Evolutionary conservation across 2,888 invertebrate genomes (phyloP), one percentile per base, ranked within the genome.

Genomic region (Dynastes grantii): DNA sequence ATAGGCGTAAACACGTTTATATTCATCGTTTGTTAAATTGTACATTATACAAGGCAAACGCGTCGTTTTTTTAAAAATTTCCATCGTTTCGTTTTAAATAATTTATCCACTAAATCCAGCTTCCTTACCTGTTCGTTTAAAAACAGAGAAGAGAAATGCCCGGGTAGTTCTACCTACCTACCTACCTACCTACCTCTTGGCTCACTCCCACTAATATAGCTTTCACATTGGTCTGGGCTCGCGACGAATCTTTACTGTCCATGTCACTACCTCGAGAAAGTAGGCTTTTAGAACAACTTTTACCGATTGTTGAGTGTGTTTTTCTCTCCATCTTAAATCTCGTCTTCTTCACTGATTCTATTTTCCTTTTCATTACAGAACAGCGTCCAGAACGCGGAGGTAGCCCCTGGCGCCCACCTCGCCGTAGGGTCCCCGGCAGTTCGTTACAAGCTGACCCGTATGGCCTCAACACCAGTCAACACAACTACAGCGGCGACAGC

Each of bases 401-500:
- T 80, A 68, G 81, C 84, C 53, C 82, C 84, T 45, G 83, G 83
- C 78, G 80, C 84, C 76, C 87, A 86, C 82, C 83, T 86, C 81
- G 84, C 82, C 86, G 87, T 64, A 77, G 85, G 84, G 79, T 83
- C 79, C 78, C 83, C 81, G 78, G 86, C 85, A 83, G 86, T 89
- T 81, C 87, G 88, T 76, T 86, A 87, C 80, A 87, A 89, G 45
- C 81, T 89, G 82, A 85, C 88, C 76, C 85, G 89, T 79, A 89
- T 89, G 88, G 88, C 88, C 77, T 89, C 89, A 40, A 88, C 87
- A 55, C 89, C 89, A 29, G 86, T 85, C 4, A 82, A 84, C 71
- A 84, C 84, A 76, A 58, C 85, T 95, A 94, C 88, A 92, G 92
- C 85, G 93, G 93, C 84, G 93, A 94, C 88, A 92, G 94, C 32